Evolutionary conservation across 2,888 invertebrate genomes (phyloP), one percentile per base, ranked within the genome.

Genomic region (Acleris cristana): DNA sequence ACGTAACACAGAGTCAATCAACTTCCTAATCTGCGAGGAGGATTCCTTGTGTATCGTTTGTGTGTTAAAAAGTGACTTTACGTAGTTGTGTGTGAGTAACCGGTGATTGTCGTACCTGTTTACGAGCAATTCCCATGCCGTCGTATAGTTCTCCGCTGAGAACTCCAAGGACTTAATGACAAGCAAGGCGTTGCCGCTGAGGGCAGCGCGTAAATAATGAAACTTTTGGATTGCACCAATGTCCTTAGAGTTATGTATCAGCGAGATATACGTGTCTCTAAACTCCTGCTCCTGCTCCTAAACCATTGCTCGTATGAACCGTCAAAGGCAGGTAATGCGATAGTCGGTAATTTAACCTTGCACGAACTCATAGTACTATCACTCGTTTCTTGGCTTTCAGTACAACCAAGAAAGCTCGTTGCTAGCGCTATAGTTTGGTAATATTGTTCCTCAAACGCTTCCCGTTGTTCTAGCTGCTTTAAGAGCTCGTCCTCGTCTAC

Each of bases 281-380:
- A 64, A 68, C 18, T 64, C 59, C 5, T n/a, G n/a, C n/a, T n/a
- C n/a, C n/a, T n/a, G n/a, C n/a, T n/a, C n/a, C n/a, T n/a, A n/a
- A 68, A 21, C 68, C 68, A 68, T 7, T 62, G 51, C 26, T 61
- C 58, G 54, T 60, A 60, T 12, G 49, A 40, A 51, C 64, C 64
- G 54, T 64, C 60, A 51, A 68, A 68, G 19, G 56, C 40, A 48
- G 61, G 64, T 10, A 61, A 18, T 2, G 40, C 34, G 14, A 63
- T 63, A n/a, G 61, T 64, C 45, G 60, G 62, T n/a, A 67, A 52
- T 44, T 62, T 67, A 14, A 62, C 34, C 6, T 16, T 16, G 45
- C 45, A 45, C 45, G 45, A 45, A 45, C 45, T 2, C n/a, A 6
- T 2, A 45, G 45, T n/a, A 45, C 16, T 4, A 14, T 7, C 4